Percentiles rank a stretch among this genome's conserved stretches.
phyloP scores from a whole-genome alignment of 2,797 vertebrate species.

The Tadarida brasiliensis region DNA sequence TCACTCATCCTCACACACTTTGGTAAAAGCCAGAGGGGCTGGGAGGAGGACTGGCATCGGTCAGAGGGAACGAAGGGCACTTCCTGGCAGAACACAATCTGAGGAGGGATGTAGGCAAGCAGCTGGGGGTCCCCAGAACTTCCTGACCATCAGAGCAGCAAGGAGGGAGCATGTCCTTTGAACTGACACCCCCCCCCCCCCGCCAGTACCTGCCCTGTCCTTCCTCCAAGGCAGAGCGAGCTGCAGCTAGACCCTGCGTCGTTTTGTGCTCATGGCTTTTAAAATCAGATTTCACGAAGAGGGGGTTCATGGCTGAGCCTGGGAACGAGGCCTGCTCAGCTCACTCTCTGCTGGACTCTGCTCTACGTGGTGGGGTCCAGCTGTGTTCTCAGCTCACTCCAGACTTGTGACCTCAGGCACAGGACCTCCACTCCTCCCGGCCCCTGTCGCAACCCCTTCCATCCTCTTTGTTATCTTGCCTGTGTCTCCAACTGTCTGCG shows the following conservation, averaged over 20 bases:
- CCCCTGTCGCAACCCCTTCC: neutral
- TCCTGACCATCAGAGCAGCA: neutral
- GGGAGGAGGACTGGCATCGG: neutral
- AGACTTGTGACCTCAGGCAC: neutral
- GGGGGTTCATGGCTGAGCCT: neutral
- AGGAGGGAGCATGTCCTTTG: neutral
- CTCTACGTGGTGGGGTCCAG: neutral
- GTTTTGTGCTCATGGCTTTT: neutral
- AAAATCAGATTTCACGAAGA: neutral
- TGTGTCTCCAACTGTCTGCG: neutral
- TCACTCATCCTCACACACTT: neutral
- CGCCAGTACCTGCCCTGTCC: neutral
- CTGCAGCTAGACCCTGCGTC: neutral
- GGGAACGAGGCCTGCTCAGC: neutral
- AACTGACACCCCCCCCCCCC: neutral
- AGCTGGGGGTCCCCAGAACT: neutral
- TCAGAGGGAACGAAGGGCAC: neutral
- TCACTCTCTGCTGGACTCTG: neutral
- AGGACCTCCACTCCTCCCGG: neutral
- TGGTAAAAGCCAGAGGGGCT: neutral
- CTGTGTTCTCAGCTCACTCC: neutral
- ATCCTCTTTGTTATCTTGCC: neutral
- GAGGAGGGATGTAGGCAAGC: neutral
- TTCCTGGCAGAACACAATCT: neutral
- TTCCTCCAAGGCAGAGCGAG: neutral